Evolutionary conservation across 2,113 vertebrate species (phyloP).

Genomic region (Cynoglossus semilaevis): DNA sequence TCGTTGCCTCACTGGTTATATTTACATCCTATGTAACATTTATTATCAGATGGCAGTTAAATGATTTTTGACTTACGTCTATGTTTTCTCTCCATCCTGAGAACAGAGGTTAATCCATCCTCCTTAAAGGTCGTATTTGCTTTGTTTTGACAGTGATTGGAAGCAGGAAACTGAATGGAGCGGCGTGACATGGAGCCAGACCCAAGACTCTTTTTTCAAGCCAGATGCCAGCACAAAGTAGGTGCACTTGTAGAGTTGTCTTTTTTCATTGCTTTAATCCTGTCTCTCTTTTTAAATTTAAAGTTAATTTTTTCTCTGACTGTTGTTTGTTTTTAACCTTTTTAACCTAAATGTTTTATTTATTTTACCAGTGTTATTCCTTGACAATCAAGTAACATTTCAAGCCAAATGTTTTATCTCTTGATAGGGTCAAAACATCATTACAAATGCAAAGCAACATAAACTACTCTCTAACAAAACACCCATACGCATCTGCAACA

Average conservation of each 20-base stretch:
- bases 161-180: constrained; percentile 48
- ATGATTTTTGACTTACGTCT: not conserved
- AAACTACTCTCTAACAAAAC: no score
- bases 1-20: not conserved
- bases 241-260: constrained; percentile 44
- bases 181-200: constrained; percentile 8
- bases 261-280: constrained; percentile 23
- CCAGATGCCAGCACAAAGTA: constrained; percentile 22
- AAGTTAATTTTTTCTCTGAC: constrained; percentile 3
- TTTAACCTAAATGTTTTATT: not conserved
- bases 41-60: constrained; percentile 5
- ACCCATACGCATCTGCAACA: no score
- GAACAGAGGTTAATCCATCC: constrained; percentile 29
- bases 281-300: constrained; percentile 8
- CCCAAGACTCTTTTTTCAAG: constrained; percentile 24
- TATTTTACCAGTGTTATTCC: no score
- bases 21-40: not conserved
- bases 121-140: constrained; percentile 43
- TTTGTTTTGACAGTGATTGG: constrained; percentile 45
- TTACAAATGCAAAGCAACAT: no score
- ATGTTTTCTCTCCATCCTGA: constrained; percentile 4
- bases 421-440: no score
- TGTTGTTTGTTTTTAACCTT: not conserved
- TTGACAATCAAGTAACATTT: no score
- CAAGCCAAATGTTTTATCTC: no score